Evolutionary conservation across 1,140 invertebrate genomes (phyloP), one percentile per base, ranked within the genome.

Genomic region (Cherax quadricarinatus): DNA sequence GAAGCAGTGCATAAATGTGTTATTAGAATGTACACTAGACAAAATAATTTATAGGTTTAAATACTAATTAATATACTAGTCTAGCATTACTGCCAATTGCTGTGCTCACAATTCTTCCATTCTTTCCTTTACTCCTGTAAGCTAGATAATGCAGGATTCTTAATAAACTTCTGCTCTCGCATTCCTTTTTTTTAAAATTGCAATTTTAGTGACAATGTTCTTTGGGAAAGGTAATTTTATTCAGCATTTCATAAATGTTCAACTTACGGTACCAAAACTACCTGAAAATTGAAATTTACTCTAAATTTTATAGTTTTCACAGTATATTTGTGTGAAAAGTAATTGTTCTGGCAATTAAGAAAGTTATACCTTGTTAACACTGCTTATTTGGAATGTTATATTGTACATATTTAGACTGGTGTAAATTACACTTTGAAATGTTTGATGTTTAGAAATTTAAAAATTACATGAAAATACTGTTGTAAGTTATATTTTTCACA

Each of bases 51-150:
- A 48, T 21, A n/a, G 66, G 70, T 75, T 75, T 30, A 73, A 53
- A 82, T 62, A 83, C 57, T 83, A 89, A 66, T 70, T 66, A 53
- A 49, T 81, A 48, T 18, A 49, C 24, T 21, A 79, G 70, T 79
- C 21, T 83, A 51, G 49, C 66, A 84, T 84, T 62, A 90, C 70
- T 78, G 14, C 41, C 30, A 30, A 30, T 5, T 30, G 9, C 48
- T 85, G 60, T 48, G 16, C 24, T 21, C 24, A 24, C 41, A 24
- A 30, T 41, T 10, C 7, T 16, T 70, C 70, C 24, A 51, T n/a
- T 4, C 18, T 18, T 48, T 41, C 70, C 24, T 41, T 75, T 6
- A 30, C 21, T 75, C 24, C 70, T 75, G 16, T 75, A 75, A 30
- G 24, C n/a, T 75, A 30, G 6, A 12, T 12, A 75, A 30, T 75